phyloP scores from a whole-genome alignment of 2,888 invertebrate genomes.

The Entomobrya multifasciata region DNA sequence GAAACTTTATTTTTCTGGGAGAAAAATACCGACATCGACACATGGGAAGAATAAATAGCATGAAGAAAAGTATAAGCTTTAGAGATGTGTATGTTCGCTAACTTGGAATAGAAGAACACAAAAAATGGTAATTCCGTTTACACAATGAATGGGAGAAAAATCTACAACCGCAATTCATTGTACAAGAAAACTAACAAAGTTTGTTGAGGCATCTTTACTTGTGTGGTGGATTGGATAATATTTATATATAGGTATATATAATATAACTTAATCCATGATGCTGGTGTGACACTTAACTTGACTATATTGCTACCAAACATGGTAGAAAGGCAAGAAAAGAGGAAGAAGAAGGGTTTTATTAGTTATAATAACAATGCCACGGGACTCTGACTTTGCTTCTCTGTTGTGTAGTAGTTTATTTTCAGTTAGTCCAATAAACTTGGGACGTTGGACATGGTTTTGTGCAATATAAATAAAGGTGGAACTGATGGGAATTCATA shows the following conservation, averaged over 20 bases:
- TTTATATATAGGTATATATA: background rate
- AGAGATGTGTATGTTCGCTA: background rate
- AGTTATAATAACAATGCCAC: slow-evolving; percentile 25
- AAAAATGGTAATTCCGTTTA: slow-evolving; percentile 50
- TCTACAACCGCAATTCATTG: slow-evolving; percentile 32
- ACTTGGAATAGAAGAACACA: slow-evolving; percentile 19
- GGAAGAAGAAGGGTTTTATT: slow-evolving; percentile 8
- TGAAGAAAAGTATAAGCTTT: background rate
- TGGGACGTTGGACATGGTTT: slow-evolving; percentile 30
- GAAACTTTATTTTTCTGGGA: slow-evolving; percentile 36
- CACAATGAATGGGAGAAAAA: background rate
- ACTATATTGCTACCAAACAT: too few relatives aligned
- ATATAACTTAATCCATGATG: slow-evolving; percentile 27
- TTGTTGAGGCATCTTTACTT: background rate
- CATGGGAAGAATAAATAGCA: too few relatives aligned
- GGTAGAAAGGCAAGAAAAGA: too few relatives aligned
- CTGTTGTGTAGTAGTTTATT: too few relatives aligned
- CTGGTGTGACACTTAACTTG: slow-evolving; percentile 19
- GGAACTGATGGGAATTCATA: too few relatives aligned
- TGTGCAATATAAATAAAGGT: slow-evolving; percentile 49
- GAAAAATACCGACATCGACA: slow-evolving; percentile 30
- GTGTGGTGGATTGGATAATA: background rate
- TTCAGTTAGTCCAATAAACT: slow-evolving; percentile 22
- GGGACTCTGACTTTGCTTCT: slow-evolving; percentile 4
- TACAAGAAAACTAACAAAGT: background rate